These are phyloP conservation scores for Oncorhynchus gorbuscha DNA, from an alignment of 2,113 vertebrate genomes.

Conservation along the genomic window DNA sequence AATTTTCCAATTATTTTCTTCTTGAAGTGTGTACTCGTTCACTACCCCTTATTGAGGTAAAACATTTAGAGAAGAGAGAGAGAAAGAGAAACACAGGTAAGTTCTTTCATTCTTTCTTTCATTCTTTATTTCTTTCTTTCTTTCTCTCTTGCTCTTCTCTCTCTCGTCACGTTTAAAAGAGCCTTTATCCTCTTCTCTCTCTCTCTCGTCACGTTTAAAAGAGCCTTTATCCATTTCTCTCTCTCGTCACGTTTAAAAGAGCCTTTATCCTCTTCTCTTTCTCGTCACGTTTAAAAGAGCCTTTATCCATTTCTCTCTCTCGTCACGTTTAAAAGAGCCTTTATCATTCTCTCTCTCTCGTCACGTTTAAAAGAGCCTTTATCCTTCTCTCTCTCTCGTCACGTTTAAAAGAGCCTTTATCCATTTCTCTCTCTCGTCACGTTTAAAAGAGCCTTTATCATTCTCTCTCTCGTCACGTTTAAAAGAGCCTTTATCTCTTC, in stretches of 20 bases:
- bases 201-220: too few species aligned
- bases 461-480: conserved; percentile 1
- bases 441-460: conserved; percentile 32
- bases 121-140: background rate
- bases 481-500: too few species aligned
- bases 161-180: too few species aligned
- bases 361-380: too few species aligned
- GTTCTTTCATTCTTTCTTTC: background rate
- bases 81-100: background rate
- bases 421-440: conserved; percentile 23
- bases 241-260: too few species aligned
- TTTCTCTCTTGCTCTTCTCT: conserved; percentile 33
- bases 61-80: too few species aligned
- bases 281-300: too few species aligned
- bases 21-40: background rate
- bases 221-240: conserved; percentile 19
- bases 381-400: conserved; percentile 27
- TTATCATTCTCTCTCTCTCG: conserved; percentile 12
- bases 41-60: background rate
- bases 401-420: too few species aligned
- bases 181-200: conserved; percentile 43
- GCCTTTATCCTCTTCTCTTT: conserved; percentile 21
- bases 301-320: conserved; percentile 20
- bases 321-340: too few species aligned
- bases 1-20: background rate